Base-by-base conservation (phyloP, 2,888 invertebrate species). In the Perizoma flavofasciatum region DNA sequence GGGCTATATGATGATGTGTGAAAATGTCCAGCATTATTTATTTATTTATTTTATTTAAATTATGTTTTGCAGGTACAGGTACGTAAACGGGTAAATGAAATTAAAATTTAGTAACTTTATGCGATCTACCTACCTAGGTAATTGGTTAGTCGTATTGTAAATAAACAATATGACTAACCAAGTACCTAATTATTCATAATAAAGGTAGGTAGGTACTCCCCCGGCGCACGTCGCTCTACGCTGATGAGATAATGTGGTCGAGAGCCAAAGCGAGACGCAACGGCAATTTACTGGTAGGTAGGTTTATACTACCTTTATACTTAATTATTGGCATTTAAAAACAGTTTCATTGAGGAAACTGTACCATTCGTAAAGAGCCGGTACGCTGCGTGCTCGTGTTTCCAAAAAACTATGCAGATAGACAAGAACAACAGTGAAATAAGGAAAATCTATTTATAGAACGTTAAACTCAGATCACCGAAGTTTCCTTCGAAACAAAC, bases 401-500 rank as follows among this genome's bases (percentile, higher is more conserved):
- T 49, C 7, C 6, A 35, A 39, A 39, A 9, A 56, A 47, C 58
- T 22, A 34, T 35, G 32, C 46, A 49, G 22, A 40, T 41, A 6
- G 44, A 33, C 4, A 52, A 22, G 22, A 22, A 22, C 22, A 22
- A 22, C 2, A 37, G 52, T 52, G 34, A 49, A 55, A n/a, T 37
- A 49, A 56, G 46, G 61, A 55, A 52, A 50, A 55, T 45, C 40
- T 22, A 34, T 40, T 41, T 6, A 11, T 22, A 50, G 48, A 56
- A 33, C 40, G 40, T 40, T 49, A 41, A 60, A 51, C 55, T 48
- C 32, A 35, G 8, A 45, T 32, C 11, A 11, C 5, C 10, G 0
- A 0, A 22, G 22, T 2, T 22, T 22, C n/a, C n/a, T n/a, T n/a
- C n/a, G 72, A 73, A 22, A 65, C 66, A 8, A 78, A 74, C 41